Evolutionary conservation across 2,113 vertebrate genomes (phyloP), one percentile per base, ranked within the genome.

Genomic region (Pelobates fuscus): DNA sequence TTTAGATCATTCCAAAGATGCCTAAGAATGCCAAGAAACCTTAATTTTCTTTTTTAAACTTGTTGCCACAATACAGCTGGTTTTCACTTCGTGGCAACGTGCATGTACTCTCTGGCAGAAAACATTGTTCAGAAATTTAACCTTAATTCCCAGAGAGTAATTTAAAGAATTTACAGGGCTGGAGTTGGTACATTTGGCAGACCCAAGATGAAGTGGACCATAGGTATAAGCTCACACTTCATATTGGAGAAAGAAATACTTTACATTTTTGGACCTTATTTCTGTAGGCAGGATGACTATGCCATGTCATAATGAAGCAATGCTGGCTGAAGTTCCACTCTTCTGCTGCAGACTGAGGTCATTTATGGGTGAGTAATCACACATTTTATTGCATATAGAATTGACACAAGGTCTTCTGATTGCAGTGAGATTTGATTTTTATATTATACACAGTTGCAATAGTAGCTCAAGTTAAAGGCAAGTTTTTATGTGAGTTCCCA

Each of bases 141-240:
- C 41, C 20, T 60, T 24, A 57, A 12, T 24, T 55, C 30, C 46
- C 12, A 74, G 61, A 64, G 57, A 65, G 71, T 46, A 74, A 74
- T 66, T 74, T 5, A 57, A 73, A 74, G 71, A 55, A 74, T 74
- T 74, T 66, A 65, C 62, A 57, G 49, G n/a, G 30, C 24, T 57
- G 71, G 71, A 65, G 17, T 5, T n/a, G 63, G 46, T 15, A 14
- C n/a, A 43, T 65, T 74, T 72, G 71, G 61, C 71, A 55, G 49
- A 60, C 14, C 14, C 24, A 52, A 30, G 46, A 59, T 55, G 44
- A 73, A 61, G 12, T 23, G 23, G 11, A 24, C 55, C 23, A 30
- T 26, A 63, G 70, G 70, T 64, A 54, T 17, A 14, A 21, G 18
- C 49, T 74, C 20, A 27, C 71, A 65, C 71, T 44, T 55, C 71